A percentile compares a stretch with the other conserved stretches of the same genome.
These are phyloP conservation scores for Ambastaia sidthimunki DNA, from an alignment of 2,797 vertebrate species.

Conservation along the genomic window DNA sequence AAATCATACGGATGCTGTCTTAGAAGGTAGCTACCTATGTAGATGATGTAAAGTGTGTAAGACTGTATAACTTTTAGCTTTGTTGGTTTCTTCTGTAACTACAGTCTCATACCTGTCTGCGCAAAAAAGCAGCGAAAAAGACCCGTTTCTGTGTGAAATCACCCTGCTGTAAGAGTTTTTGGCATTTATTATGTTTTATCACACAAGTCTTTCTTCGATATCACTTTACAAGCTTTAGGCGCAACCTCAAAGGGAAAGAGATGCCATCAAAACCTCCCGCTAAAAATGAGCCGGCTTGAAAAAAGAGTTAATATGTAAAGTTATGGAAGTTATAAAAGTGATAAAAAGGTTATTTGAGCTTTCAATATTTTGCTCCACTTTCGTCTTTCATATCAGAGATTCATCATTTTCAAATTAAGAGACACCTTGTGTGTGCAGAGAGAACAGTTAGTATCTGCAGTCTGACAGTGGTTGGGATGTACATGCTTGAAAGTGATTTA, in stretches of 20 bases:
- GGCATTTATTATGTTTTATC: slow-evolving; percentile 45
- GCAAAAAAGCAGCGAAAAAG: background rate
- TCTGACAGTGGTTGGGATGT: slow-evolving; percentile 49
- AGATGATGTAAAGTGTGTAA: slow-evolving; percentile 8
- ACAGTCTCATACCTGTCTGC: background rate
- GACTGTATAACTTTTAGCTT: background rate
- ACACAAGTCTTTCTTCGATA: slow-evolving; percentile 23
- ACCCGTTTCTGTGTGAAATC: slow-evolving; percentile 14
- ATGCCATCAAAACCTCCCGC: slow-evolving; percentile 18
- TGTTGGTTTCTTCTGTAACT: slow-evolving; percentile 1
- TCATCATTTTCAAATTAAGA: slow-evolving; percentile 63
- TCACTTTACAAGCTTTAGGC: slow-evolving; percentile 43
- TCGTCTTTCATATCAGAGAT: slow-evolving; percentile 44
- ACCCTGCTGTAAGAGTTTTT: slow-evolving; percentile 20
- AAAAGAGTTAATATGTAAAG: slow-evolving; percentile 52
- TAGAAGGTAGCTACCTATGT: slow-evolving; percentile 27
- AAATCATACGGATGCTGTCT: background rate
- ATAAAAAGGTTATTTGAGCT: slow-evolving; percentile 54
- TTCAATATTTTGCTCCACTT: slow-evolving; percentile 47
- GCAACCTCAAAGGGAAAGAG: slow-evolving; percentile 27
- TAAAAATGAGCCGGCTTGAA: slow-evolving; percentile 16
- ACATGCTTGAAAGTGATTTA: slow-evolving; percentile 59
- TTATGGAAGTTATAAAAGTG: slow-evolving; percentile 49
- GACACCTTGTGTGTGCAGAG: slow-evolving; percentile 51
- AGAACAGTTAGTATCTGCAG: slow-evolving; percentile 45